phyloP scores from a whole-genome alignment of 2,888 invertebrate species.

The Drosophila vallismaia region DNA sequence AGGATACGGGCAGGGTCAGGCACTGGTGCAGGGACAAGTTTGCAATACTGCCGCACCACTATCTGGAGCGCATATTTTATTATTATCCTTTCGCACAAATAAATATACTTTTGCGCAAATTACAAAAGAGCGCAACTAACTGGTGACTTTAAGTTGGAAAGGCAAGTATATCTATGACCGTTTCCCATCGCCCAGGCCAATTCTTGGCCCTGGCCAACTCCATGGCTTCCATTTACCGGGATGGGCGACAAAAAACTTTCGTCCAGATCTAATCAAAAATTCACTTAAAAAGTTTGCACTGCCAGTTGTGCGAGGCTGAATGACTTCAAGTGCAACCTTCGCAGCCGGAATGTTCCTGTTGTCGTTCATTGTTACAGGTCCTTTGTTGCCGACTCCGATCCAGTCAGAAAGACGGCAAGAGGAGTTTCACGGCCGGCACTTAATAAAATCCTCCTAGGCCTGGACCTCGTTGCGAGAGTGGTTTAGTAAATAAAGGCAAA shows the following conservation, averaged over 20 bases:
- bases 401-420: background rate
- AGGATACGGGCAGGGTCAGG: constrained; percentile 7
- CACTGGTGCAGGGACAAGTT: constrained; percentile 47
- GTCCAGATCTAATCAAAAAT: constrained; percentile 82
- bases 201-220: background rate
- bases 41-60: constrained; percentile 46
- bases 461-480: background rate
- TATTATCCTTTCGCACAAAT: constrained; percentile 75
- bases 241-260: constrained; percentile 75
- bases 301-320: constrained; percentile 48
- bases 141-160: constrained; percentile 59
- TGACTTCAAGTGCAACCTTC: constrained; percentile 59
- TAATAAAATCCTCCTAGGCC: constrained; percentile 55
- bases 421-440: constrained; percentile 35
- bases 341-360: constrained; percentile 14
- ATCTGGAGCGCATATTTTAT: constrained; percentile 77
- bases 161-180: constrained; percentile 40
- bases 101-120: constrained; percentile 78
- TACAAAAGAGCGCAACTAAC: constrained; percentile 70
- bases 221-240: constrained; percentile 51
- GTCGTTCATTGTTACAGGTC: constrained; percentile 51
- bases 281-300: constrained; percentile 82
- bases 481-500: constrained; percentile 25
- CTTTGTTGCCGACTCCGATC: constrained; percentile 50
- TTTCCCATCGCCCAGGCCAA: background rate